Evolutionary conservation across 2,797 vertebrate species (phyloP), one percentile per base, ranked within the genome.

Genomic region (Cossypha polioptera): DNA sequence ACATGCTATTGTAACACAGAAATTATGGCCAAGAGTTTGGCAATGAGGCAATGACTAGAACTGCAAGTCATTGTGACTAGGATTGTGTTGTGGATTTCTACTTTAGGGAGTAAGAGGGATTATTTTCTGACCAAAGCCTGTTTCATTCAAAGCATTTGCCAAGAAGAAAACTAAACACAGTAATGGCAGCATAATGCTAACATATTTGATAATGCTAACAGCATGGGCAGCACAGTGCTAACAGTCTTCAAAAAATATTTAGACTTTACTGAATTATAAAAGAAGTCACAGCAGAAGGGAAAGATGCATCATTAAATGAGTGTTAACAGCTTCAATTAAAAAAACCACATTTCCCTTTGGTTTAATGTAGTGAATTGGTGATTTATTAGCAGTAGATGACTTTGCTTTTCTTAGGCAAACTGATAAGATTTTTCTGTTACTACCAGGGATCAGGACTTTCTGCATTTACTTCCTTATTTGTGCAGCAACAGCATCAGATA

Each of bases 391-490:
- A 77, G 42, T 63, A 63, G 40, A 83, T 68, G 40, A 94, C 72
- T 88, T 77, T 28, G 36, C 57, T 81, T 94, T 87, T 65, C 65
- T 89, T 75, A 81, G 54, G 40, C 40, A 75, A 62, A 50, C 47
- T 38, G 87, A 16, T 80, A 90, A 83, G 29, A 59, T 75, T 91
- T 88, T 83, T 75, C 89, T 91, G 58, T 86, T 81, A 68, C 42
- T 71, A 75, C 10, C 38, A 86, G 22, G 36, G 10, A 73, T 31
- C 65, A 68, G 38, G 9, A 77, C 68, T 96, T 93, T 88, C n/a
- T 86, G 61, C 61, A 59, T 65, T 77, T 82, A 88, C 72, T 94
- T 95, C 89, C 95, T 89, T 83, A 59, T 95, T 88, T 6, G 1
- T 75, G 58, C 43, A 77, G 43, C 54, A 82, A 26, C 59, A 82